These are phyloP conservation scores for Ascidia mentula DNA, from an alignment of 23 tunicate genomes.

Conservation along the genomic window DNA sequence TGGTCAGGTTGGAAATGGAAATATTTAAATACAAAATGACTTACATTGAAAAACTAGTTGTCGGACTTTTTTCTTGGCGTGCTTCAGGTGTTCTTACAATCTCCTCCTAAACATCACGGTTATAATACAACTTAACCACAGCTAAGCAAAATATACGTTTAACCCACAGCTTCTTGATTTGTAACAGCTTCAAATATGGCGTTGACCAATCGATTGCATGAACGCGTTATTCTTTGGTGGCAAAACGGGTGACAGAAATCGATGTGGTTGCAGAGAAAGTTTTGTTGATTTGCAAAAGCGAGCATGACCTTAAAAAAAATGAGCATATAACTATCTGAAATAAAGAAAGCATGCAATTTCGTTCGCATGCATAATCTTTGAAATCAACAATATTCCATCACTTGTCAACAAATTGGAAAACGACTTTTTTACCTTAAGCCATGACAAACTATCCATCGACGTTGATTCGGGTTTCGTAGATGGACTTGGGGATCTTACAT, in stretches of 20 bases:
- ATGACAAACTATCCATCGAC: constrained; percentile 36
- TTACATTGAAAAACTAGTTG: neutral
- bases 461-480: neutral
- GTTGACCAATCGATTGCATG: constrained; percentile 47
- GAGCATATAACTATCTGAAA: too few species aligned
- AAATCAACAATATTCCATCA: too few species aligned
- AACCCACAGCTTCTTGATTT: neutral
- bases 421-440: constrained; percentile 73
- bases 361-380: too few species aligned
- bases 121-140: too few species aligned
- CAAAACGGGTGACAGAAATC: constrained; percentile 77
- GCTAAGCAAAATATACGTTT: too few species aligned
- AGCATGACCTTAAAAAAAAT: constrained; percentile 7
- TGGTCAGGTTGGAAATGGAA: neutral
- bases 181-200: constrained; percentile 6
- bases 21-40: neutral
- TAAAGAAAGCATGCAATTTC: too few species aligned
- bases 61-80: neutral
- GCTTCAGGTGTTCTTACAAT: neutral
- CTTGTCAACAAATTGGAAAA: too few species aligned
- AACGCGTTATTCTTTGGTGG: constrained; percentile 64
- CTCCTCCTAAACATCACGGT: too few species aligned
- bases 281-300: constrained; percentile 66
- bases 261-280: constrained; percentile 67
- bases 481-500: neutral